Base-by-base conservation (phyloP, 2,888 invertebrate species). In the Limulus polyphemus region DNA sequence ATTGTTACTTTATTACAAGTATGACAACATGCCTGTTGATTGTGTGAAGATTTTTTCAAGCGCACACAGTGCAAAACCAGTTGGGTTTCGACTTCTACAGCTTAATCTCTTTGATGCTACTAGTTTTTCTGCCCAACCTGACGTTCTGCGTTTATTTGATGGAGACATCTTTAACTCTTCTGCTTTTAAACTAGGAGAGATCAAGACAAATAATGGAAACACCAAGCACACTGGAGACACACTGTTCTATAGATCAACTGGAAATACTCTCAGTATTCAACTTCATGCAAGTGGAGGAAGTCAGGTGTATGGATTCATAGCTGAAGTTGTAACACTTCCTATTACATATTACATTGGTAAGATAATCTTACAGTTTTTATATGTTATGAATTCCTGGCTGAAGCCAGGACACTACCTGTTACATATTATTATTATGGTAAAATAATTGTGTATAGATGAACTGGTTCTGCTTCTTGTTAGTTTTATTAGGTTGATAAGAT, bases 11-110 rank as follows among this genome's bases (percentile, higher is more conserved):
- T 99, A 95, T 75, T 97, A 94, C 77, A 98, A 97, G 75, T 99
- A 99, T 73, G 93, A 94, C 73, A 94, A 94, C 70, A 85, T 87
- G 75, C 91, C 95, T 0, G 90, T 95, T 0, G 98, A 97, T 74
- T 99, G 98, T 74, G 90, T 98, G 0, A 99, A 99, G 77, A 92
- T 97, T 70, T 94, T 99, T 75, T 86, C 87, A 61, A 89, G 92
- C 65, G 84, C 84, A 64, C 88, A 84, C 73, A 83, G 86, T 65
- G 85, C 88, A 0, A 94, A 94, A 74, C 88, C 87, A 13, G 83
- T 97, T 71, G 94, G 93, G 11, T 88, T 97, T 72, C 81, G 95
- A 64, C 79, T 97, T 56, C 78, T 95, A 46, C 94, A 95, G 72
- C 89, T 90, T 68, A 92, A 93, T 77, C 77, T 94, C n/a, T 91